Evolutionary conservation across 2,797 vertebrate species (phyloP).

Genomic region (Pempheris klunzingeri): DNA sequence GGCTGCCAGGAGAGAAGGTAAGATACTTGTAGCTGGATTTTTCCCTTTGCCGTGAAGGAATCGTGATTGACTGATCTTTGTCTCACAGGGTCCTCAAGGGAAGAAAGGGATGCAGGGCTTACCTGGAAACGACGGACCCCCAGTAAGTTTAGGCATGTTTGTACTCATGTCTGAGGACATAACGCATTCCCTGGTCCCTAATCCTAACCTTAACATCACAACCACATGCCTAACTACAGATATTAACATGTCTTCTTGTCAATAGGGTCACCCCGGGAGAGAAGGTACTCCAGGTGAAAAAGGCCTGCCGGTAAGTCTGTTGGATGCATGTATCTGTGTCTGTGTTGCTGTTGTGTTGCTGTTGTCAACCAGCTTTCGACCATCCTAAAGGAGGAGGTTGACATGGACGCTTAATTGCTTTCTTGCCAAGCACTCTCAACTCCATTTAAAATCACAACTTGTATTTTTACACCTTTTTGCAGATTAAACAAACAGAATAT

Average conservation of each 20-base stretch:
- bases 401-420: background rate
- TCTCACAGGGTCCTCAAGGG: constrained; percentile 91
- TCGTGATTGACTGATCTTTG: constrained; percentile 6
- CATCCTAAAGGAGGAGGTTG: background rate
- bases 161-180: background rate
- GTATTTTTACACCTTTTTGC: background rate
- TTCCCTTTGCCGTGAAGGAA: background rate
- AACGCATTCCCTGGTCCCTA: constrained; percentile 1
- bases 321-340: constrained; percentile 12
- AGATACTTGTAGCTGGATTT: constrained; percentile 4
- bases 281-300: constrained; percentile 97
- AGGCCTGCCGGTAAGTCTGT: constrained; percentile 88
- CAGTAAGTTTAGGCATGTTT: constrained; percentile 83
- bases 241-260: constrained; percentile 31
- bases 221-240: constrained; percentile 1
- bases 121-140: constrained; percentile 94
- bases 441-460: background rate
- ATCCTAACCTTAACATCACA: constrained; percentile 18
- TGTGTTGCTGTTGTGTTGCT: constrained; percentile 4
- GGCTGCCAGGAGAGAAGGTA: constrained; percentile 96
- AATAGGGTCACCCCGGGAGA: constrained; percentile 95
- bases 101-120: constrained; percentile 95
- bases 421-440: background rate
- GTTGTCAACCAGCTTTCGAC: background rate
- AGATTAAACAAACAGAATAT: background rate